Percentiles rank a stretch among this genome's conserved stretches.
Evolutionary conservation across 2,888 invertebrate species (phyloP).

Genomic region (Phymatocera aterrima): DNA sequence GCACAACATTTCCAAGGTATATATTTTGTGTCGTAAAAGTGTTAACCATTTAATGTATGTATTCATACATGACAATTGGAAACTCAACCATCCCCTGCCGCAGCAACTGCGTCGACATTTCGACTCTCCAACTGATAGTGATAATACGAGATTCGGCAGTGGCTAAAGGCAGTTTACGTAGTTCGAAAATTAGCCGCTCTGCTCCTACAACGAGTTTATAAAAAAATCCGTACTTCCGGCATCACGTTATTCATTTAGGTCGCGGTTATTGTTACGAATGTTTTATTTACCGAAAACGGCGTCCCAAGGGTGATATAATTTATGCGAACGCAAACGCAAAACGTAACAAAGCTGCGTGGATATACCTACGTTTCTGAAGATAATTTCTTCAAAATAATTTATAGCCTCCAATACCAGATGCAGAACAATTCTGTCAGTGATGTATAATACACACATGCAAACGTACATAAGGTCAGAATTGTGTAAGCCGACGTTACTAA

Average conservation of each 20-base stretch:
- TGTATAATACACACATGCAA: too few relatives aligned
- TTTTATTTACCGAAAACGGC: slow-evolving; percentile 8
- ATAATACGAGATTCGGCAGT: not conserved
- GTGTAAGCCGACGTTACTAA: too few relatives aligned
- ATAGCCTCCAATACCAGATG: not conserved
- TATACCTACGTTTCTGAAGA: not conserved
- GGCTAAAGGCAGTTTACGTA: not conserved
- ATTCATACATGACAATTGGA: too few relatives aligned
- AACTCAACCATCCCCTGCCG: not conserved
- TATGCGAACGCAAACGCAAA: slow-evolving; percentile 10
- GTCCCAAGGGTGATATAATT: slow-evolving; percentile 7
- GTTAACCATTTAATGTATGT: not conserved
- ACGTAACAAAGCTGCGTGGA: slow-evolving; percentile 22
- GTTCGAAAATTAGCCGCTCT: slow-evolving; percentile 1
- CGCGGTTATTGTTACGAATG: slow-evolving; percentile 2
- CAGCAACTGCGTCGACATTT: not conserved
- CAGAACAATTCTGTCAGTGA: not conserved
- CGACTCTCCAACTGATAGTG: not conserved
- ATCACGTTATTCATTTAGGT: slow-evolving; percentile 22
- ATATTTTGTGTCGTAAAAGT: not conserved
- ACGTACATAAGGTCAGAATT: too few relatives aligned
- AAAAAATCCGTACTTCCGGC: not conserved
- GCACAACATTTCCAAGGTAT: not conserved
- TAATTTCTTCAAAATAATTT: slow-evolving; percentile 17
- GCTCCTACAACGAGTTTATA: not conserved